Conservation (phyloP, 2,113 vertebrate genomes). For the Chloebia gouldiae region DNA sequence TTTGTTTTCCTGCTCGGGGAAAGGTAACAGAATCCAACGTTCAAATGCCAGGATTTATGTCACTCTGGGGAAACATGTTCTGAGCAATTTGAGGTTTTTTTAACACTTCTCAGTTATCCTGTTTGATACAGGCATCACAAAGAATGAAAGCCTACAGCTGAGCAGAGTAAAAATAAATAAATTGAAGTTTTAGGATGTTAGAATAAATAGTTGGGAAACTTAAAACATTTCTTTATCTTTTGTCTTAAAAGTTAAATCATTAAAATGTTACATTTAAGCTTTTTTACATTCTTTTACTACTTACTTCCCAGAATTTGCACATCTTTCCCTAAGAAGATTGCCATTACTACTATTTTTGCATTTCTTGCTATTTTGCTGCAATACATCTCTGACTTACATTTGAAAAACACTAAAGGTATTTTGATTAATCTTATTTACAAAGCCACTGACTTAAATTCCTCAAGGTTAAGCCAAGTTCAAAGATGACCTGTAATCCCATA, state of each 20-base stretch:
- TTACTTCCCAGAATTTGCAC: not conserved
- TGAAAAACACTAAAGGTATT: not conserved
- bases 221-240: not conserved
- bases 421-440: not conserved
- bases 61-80: slow-evolving; percentile 1
- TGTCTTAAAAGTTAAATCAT: not conserved
- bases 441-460: not conserved
- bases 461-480: not conserved
- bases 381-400: not conserved
- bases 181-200: not conserved
- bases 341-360: not conserved
- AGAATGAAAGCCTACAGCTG: not conserved
- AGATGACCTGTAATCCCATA: not conserved
- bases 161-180: not conserved
- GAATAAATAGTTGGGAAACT: not conserved
- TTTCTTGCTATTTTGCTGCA: not conserved
- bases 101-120: not conserved
- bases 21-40: not conserved
- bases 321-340: not conserved
- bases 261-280: not conserved
- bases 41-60: slow-evolving; percentile 8
- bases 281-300: not conserved
- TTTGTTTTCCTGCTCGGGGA: not conserved
- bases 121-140: not conserved
- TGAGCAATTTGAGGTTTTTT: not conserved